Conservation (phyloP, 2,113 vertebrate species). For the Embiotoca jacksoni region DNA sequence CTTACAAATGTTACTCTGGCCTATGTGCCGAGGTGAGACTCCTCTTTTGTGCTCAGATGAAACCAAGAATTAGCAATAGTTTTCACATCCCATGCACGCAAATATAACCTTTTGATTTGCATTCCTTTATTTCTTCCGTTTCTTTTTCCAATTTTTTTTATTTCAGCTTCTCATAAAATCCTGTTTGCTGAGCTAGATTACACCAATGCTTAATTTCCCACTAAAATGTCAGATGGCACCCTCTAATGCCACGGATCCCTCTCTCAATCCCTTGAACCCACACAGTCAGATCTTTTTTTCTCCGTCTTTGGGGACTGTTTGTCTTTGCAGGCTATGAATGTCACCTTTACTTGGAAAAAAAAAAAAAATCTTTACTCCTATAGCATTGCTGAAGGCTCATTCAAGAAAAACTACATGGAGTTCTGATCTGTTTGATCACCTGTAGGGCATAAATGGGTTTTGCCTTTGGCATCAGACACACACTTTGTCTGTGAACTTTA, state of each 20-base stretch:
- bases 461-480: constrained; percentile 5
- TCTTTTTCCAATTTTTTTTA: constrained; percentile 16
- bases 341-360: constrained; percentile 48
- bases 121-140: constrained; percentile 35
- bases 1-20: constrained; percentile 5
- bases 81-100: constrained; percentile 36
- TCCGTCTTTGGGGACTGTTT: constrained; percentile 45
- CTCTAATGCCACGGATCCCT: constrained; percentile 53
- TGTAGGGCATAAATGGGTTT: constrained; percentile 20
- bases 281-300: constrained; percentile 23
- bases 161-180: constrained; percentile 50
- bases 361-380: constrained; percentile 5
- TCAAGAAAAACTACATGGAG: not conserved
- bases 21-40: not conserved
- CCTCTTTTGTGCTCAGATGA: constrained; percentile 8
- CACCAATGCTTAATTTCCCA: constrained; percentile 36
- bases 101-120: constrained; percentile 50
- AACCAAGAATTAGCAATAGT: constrained; percentile 5
- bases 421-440: constrained; percentile 21
- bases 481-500: constrained; percentile 25
- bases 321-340: constrained; percentile 44
- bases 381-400: constrained; percentile 31
- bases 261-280: constrained; percentile 46
- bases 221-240: constrained; percentile 63
- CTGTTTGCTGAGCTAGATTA: constrained; percentile 63